A percentile compares a stretch with the other conserved stretches of the same genome.
Conservation (phyloP, 2,797 vertebrate genomes). For the Gymnopithys bicolor region DNA sequence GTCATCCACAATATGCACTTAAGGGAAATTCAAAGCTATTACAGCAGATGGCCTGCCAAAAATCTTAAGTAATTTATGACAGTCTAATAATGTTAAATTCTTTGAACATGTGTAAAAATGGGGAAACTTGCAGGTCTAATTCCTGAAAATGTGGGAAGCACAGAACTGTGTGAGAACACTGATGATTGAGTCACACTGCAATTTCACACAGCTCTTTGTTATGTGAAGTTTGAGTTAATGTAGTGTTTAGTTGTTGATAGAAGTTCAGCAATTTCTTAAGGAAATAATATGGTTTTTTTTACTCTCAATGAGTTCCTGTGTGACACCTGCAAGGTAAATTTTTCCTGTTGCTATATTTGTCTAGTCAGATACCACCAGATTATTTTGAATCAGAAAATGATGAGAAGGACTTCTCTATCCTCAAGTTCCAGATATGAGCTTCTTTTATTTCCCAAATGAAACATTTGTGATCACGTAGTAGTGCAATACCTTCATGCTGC, state of each 20-base stretch:
- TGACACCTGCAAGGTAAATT: background rate
- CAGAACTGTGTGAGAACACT: conserved; percentile 3
- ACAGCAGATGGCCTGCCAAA: conserved; percentile 51
- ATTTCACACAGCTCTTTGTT: background rate
- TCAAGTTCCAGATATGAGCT: background rate
- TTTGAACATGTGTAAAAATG: conserved; percentile 54
- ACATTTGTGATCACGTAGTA: background rate
- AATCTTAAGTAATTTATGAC: conserved; percentile 60
- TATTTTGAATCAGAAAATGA: background rate
- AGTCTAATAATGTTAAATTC: conserved; percentile 63
- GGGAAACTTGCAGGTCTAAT: conserved; percentile 29
- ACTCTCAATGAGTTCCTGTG: background rate
- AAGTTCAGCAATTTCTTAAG: background rate
- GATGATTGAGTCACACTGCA: background rate
- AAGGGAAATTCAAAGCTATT: conserved; percentile 65
- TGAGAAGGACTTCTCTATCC: background rate
- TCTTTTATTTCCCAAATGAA: background rate
- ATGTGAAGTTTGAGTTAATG: background rate
- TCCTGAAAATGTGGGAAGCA: conserved; percentile 54
- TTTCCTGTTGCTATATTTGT: background rate
- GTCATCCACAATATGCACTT: conserved; percentile 50
- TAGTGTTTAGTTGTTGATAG: background rate
- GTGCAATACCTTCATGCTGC: background rate
- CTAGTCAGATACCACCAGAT: background rate
- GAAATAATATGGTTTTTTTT: background rate